Conservation (phyloP, 2,797 vertebrate species). For the Atherinosoma microstoma region DNA sequence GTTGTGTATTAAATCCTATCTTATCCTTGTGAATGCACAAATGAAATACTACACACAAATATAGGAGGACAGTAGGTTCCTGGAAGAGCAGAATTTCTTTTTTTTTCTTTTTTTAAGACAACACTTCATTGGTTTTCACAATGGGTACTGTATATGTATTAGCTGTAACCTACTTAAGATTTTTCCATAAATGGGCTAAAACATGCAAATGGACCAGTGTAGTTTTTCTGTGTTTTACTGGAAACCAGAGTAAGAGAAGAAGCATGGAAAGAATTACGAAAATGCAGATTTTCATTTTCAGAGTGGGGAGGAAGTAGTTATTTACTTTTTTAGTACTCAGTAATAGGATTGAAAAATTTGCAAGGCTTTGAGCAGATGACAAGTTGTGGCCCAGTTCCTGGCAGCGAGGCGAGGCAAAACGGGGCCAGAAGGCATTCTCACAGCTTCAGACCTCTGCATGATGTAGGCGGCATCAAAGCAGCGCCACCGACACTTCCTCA, state of each 20-base stretch:
- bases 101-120: not conserved
- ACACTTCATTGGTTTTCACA: no score
- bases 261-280: not conserved
- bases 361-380: slow-evolving; percentile 53
- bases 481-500: slow-evolving; percentile 54
- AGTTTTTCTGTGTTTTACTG: not conserved
- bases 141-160: no score
- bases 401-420: slow-evolving; percentile 43
- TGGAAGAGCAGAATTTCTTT: no score
- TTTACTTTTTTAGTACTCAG: slow-evolving; percentile 35
- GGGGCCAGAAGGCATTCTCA: slow-evolving; percentile 62
- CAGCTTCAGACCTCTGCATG: slow-evolving; percentile 57
- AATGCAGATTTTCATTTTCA: slow-evolving; percentile 21
- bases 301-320: slow-evolving; percentile 21
- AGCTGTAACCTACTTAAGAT: not conserved
- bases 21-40: no score
- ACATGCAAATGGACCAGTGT: not conserved
- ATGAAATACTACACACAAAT: no score
- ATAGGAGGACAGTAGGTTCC: no score
- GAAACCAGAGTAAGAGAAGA: not conserved
- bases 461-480: slow-evolving; percentile 66
- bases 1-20: no score
- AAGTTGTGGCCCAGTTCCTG: slow-evolving; percentile 58
- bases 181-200: not conserved
- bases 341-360: slow-evolving; percentile 56